phyloP scores from a whole-genome alignment of 2,113 vertebrate species.

The Aptenodytes patagonicus region DNA sequence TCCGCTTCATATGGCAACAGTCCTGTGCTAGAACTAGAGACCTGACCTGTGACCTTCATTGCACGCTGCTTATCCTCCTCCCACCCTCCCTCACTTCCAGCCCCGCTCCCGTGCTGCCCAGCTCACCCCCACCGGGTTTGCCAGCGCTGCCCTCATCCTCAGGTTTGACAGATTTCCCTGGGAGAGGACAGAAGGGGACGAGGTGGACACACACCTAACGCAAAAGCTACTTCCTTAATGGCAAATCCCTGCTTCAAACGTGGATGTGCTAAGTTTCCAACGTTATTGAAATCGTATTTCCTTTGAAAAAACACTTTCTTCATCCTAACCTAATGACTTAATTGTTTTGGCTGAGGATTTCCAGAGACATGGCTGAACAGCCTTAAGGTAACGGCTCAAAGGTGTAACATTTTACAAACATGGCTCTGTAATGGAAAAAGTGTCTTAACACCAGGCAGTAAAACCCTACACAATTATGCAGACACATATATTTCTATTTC shows the following conservation, averaged over 20 bases:
- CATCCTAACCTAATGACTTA: not conserved
- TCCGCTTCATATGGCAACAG: fast-evolving
- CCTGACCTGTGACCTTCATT: not conserved
- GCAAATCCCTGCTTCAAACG: not conserved
- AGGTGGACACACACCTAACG: too few species aligned
- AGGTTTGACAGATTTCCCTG: not conserved
- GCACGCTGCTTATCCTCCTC: not conserved
- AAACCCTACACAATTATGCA: fast-evolving
- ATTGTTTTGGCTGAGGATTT: not conserved
- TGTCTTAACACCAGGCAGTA: not conserved
- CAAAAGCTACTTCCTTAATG: not conserved
- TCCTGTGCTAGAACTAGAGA: not conserved
- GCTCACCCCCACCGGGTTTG: not conserved
- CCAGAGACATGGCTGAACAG: not conserved
- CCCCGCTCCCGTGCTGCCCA: not conserved
- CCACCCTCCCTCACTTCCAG: not conserved
- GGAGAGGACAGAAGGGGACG: not conserved
- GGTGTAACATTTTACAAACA: not conserved
- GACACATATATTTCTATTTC: fast-evolving
- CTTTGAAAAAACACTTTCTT: not conserved
- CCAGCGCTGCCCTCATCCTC: not conserved
- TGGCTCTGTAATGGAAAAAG: fast-evolving
- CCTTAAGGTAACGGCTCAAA: not conserved
- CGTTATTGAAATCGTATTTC: fast-evolving
- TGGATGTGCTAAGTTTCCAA: fast-evolving